phyloP scores from a whole-genome alignment of 2,113 vertebrate genomes.

The Salvelinus alpinus region DNA sequence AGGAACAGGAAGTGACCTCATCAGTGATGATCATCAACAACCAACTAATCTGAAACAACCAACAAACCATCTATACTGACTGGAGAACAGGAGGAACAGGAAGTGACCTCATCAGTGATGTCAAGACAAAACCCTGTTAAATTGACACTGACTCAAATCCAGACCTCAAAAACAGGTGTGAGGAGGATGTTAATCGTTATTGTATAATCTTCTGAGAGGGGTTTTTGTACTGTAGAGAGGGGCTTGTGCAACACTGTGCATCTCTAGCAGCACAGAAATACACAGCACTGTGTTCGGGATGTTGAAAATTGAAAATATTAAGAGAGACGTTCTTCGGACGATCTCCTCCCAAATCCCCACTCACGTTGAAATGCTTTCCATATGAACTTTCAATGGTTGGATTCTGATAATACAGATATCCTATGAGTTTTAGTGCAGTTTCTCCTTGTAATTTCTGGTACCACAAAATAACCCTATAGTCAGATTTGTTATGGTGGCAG shows the following conservation, averaged over 20 bases:
- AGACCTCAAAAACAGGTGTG: background rate
- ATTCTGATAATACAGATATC: no score
- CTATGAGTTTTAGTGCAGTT: conserved; percentile 14
- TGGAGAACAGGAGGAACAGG: background rate
- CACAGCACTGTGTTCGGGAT: conserved; percentile 3
- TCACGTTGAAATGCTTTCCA: no score
- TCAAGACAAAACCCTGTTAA: no score
- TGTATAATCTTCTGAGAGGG: background rate
- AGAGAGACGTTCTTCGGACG: conserved; percentile 34
- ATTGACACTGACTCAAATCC: background rate
- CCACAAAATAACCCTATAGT: conserved; percentile 54
- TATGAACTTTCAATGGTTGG: no score
- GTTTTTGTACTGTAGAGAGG: background rate
- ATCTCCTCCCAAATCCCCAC: conserved; percentile 22
- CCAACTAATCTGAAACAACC: background rate
- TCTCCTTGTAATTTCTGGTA: conserved; percentile 26
- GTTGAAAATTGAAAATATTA: background rate
- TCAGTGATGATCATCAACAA: background rate
- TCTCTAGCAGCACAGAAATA: conserved; percentile 58
- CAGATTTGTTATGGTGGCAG: background rate
- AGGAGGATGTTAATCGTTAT: background rate
- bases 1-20: conserved; percentile 2
- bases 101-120: conserved; percentile 1
- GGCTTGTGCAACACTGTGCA: conserved; percentile 41
- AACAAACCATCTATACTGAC: background rate